phyloP scores from a whole-genome alignment of 1,140 invertebrate genomes.

The Formica selysi region DNA sequence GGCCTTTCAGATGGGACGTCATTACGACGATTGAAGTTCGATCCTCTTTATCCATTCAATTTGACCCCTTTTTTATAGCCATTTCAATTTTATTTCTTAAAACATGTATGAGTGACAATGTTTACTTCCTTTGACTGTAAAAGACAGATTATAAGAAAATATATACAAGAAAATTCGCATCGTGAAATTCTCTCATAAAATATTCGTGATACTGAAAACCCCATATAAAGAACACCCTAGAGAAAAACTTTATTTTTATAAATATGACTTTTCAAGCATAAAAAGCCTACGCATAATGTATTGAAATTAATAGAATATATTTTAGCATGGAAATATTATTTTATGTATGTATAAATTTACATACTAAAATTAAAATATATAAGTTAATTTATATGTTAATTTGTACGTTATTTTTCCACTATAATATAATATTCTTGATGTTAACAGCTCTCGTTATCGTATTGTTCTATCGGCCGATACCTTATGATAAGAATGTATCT shows the following conservation, averaged over 20 bases:
- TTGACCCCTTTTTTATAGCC: background rate
- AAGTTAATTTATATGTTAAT: background rate
- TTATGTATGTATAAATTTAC: background rate
- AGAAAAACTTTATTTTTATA: background rate
- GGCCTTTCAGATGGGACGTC: slow-evolving; percentile 19
- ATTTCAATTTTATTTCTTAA: slow-evolving; percentile 15
- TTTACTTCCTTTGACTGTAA: background rate
- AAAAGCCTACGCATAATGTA: background rate
- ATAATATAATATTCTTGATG: background rate
- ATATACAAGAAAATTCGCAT: background rate
- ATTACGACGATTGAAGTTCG: slow-evolving; percentile 36
- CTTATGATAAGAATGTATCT: background rate
- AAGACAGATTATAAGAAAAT: background rate
- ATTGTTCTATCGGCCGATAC: background rate
- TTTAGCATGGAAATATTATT: background rate
- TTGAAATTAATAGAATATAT: background rate
- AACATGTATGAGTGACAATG: background rate
- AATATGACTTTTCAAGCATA: background rate
- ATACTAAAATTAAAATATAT: slow-evolving; percentile 16
- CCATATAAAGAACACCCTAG: no score
- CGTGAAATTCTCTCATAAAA: slow-evolving; percentile 22
- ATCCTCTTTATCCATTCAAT: slow-evolving; percentile 21
- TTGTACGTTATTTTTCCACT: background rate
- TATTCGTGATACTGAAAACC: slow-evolving; percentile 11
- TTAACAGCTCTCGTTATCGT: background rate